phyloP scores from a whole-genome alignment of 2,113 vertebrate genomes.

The Asarcornis scutulata region DNA sequence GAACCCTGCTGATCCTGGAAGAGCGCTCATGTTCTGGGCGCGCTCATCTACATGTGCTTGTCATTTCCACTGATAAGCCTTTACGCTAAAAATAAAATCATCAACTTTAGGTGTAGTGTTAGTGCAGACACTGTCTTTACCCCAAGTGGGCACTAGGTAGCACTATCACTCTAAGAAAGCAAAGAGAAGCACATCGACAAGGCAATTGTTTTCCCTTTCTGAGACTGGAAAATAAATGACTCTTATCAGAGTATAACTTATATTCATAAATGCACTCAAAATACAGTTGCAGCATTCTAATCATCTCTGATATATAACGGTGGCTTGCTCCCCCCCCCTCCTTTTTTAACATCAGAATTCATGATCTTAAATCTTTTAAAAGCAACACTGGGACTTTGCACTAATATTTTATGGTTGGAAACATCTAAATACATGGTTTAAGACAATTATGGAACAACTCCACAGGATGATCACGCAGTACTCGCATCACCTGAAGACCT shows the following conservation, averaged over 20 bases:
- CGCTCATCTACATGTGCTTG: rapidly evolving
- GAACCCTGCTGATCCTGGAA: neutral
- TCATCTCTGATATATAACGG: neutral
- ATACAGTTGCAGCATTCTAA: neutral
- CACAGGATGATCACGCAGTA: neutral
- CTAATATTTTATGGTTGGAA: neutral
- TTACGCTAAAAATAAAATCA: neutral
- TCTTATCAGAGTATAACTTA: rapidly evolving
- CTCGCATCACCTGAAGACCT: neutral
- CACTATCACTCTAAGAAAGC: constrained; percentile 21
- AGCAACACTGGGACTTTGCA: neutral
- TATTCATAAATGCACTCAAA: neutral
- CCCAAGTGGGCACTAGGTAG: constrained; percentile 59
- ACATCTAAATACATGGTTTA: neutral
- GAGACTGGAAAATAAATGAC: neutral
- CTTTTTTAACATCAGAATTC: neutral
- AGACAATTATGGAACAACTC: neutral
- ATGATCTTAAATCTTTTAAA: neutral
- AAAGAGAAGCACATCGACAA: neutral
- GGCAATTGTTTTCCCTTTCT: neutral
- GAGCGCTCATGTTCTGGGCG: neutral
- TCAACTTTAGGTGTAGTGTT: too few species aligned
- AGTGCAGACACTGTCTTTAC: neutral
- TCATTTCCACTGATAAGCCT: rapidly evolving
- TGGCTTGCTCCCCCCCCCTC: neutral